These are phyloP conservation scores for Melipona quadrifasciata DNA, from an alignment of 1,140 invertebrate species.

Conservation along the genomic window DNA sequence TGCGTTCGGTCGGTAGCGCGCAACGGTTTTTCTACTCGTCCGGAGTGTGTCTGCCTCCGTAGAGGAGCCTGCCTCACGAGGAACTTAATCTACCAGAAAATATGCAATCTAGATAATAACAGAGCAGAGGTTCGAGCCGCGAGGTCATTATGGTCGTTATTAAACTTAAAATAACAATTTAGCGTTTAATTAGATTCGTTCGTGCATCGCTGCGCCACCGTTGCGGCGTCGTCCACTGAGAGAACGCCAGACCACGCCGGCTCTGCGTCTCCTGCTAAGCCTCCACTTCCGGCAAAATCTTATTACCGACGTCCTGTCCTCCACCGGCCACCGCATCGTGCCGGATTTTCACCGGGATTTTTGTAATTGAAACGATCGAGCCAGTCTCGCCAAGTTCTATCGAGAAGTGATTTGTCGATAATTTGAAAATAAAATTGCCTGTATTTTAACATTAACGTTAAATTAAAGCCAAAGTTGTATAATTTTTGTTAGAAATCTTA, in stretches of 20 bases:
- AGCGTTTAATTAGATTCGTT: constrained; percentile 80
- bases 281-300: constrained; percentile 54
- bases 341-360: background rate
- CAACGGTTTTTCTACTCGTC: background rate
- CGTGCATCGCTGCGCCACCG: constrained; percentile 47
- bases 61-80: constrained; percentile 59
- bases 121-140: constrained; percentile 71
- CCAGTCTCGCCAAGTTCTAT: background rate
- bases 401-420: too few relatives aligned
- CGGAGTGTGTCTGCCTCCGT: constrained; percentile 45
- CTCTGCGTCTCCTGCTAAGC: background rate
- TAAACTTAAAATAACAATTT: constrained; percentile 81
- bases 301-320: constrained; percentile 54
- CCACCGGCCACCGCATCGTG: background rate
- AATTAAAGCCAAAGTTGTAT: too few relatives aligned
- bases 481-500: too few relatives aligned
- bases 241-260: background rate
- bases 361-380: background rate
- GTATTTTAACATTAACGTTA: too few relatives aligned
- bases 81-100: constrained; percentile 81
- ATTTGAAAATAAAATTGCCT: too few relatives aligned
- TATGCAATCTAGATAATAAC: constrained; percentile 81
- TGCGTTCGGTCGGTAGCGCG: constrained; percentile 13
- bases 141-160: constrained; percentile 79
- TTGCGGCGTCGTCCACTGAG: background rate